Evolutionary conservation across 1,140 invertebrate species (phyloP).

Genomic region (Aradophagus sp.): DNA sequence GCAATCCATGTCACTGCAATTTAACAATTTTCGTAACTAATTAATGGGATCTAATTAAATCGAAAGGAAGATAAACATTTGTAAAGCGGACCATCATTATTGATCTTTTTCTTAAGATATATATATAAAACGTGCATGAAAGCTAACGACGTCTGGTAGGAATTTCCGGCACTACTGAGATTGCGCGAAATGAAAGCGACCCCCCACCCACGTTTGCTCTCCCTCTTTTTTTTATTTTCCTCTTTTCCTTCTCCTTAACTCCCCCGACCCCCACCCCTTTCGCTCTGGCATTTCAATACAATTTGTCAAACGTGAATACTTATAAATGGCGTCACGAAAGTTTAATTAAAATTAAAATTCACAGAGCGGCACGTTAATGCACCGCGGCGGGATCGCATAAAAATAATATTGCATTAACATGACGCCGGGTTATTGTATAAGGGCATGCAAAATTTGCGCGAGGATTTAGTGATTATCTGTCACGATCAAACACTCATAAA

Average conservation of each 20-base stretch:
- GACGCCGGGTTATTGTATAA: slow-evolving; percentile 13
- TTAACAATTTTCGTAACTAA: no score
- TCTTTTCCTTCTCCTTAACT: no score
- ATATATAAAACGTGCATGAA: slow-evolving; percentile 30
- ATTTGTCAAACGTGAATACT: slow-evolving; percentile 20
- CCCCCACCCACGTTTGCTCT: not conserved
- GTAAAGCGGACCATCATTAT: slow-evolving; percentile 19
- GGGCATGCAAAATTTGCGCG: slow-evolving; percentile 17
- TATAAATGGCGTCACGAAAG: not conserved
- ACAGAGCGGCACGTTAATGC: slow-evolving; percentile 12
- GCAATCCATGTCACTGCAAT: no score
- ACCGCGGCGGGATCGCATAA: not conserved
- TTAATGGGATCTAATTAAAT: no score
- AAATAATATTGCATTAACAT: slow-evolving; percentile 11
- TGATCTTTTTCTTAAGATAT: slow-evolving; percentile 36
- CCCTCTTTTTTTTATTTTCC: not conserved
- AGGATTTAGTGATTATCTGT: slow-evolving; percentile 38
- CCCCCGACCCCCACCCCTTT: no score
- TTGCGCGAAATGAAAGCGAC: slow-evolving; percentile 15
- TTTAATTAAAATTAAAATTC: slow-evolving; percentile 30
- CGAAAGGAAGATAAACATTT: no score
- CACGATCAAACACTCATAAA: slow-evolving; percentile 28
- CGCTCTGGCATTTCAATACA: no score
- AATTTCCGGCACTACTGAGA: slow-evolving; percentile 24
- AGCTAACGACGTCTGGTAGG: slow-evolving; percentile 34